Percentiles rank a stretch among this genome's conserved stretches.
These are phyloP conservation scores for Eupeodes latifasciatus DNA, from an alignment of 2,888 invertebrate species.

Conservation along the genomic window DNA sequence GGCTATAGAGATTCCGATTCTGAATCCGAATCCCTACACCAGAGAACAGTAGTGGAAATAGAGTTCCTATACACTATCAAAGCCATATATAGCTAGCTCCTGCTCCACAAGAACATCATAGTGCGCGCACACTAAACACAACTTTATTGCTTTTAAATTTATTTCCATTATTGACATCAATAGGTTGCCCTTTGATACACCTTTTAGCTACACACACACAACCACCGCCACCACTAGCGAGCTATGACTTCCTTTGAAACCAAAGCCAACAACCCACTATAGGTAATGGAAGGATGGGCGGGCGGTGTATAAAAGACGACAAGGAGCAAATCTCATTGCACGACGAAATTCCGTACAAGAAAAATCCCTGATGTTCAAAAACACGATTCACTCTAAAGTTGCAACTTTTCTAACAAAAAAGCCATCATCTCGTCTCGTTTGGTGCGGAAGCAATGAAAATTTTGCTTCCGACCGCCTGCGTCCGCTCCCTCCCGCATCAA, in stretches of 20 bases:
- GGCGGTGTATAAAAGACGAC: neutral
- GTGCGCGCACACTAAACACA: constrained; percentile 47
- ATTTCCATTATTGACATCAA: constrained; percentile 74
- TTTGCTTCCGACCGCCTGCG: too few relatives aligned
- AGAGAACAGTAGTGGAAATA: neutral
- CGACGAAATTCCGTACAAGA: constrained; percentile 69
- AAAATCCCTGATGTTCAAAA: constrained; percentile 50
- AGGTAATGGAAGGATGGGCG: neutral
- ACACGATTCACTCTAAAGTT: constrained; percentile 64
- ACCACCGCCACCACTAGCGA: neutral
- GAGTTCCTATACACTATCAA: neutral
- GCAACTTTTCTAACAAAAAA: constrained; percentile 59
- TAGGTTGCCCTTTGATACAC: constrained; percentile 74
- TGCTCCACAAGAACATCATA: neutral
- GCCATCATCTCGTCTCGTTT: constrained; percentile 42
- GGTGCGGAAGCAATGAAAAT: constrained; percentile 36
- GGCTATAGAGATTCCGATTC: neutral
- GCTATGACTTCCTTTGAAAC: constrained; percentile 1
- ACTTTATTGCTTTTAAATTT: constrained; percentile 75
- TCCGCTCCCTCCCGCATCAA: neutral
- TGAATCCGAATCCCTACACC: too few relatives aligned
- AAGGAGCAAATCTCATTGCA: constrained; percentile 58
- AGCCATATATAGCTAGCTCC: constrained; percentile 16
- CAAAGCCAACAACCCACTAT: neutral
- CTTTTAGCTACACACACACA: constrained; percentile 68